Evolutionary conservation across 2,888 invertebrate species (phyloP).

Genomic region (Gnatocerus cornutus): DNA sequence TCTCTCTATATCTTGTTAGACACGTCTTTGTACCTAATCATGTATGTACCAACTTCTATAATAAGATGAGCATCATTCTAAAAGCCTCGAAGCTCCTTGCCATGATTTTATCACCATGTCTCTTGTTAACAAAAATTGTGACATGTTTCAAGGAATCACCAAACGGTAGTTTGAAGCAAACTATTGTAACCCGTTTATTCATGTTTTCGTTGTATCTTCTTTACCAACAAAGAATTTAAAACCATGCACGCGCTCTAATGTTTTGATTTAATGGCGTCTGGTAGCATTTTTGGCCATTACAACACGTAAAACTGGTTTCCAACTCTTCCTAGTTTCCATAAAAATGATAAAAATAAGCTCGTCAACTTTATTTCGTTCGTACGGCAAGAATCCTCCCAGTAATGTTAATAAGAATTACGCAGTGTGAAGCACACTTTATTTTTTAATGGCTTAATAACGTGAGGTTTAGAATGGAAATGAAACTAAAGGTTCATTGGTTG

Average conservation of each 20-base stretch:
- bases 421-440: constrained; percentile 1
- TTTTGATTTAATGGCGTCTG: constrained; percentile 54
- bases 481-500: constrained; percentile 22
- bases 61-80: no score
- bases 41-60: no score
- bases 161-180: no score
- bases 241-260: constrained; percentile 27
- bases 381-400: not conserved
- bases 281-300: constrained; percentile 54
- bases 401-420: not conserved
- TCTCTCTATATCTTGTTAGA: no score
- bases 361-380: constrained; percentile 24
- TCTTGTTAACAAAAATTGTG: no score
- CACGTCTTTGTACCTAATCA: no score
- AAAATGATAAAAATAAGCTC: constrained; percentile 8
- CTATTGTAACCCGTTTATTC: not conserved
- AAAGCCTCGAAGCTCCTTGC: no score
- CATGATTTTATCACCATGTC: no score
- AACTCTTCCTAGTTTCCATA: constrained; percentile 25
- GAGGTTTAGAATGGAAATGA: constrained; percentile 10
- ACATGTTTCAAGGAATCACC: no score
- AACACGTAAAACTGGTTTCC: constrained; percentile 54
- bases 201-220: not conserved
- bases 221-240: not conserved
- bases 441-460: constrained; percentile 11